phyloP scores from a whole-genome alignment of 2,888 invertebrate genomes.

The Tenthredo livida region DNA sequence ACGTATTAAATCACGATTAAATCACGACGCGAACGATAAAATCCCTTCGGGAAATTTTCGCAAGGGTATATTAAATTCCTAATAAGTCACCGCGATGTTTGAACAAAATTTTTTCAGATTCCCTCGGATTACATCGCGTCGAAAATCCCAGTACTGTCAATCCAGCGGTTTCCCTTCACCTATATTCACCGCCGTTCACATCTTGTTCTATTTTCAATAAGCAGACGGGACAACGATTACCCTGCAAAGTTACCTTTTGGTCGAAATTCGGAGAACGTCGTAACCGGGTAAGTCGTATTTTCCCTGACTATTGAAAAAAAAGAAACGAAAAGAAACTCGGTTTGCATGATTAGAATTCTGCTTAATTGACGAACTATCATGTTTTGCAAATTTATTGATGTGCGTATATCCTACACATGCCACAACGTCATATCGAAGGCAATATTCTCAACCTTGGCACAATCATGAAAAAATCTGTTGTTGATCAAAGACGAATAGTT shows the following conservation, averaged over 20 bases:
- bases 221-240: conserved; percentile 88
- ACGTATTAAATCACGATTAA: conserved; percentile 55
- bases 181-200: conserved; percentile 96
- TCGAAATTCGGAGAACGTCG: conserved; percentile 92
- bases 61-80: neutral
- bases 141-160: conserved; percentile 96
- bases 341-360: neutral
- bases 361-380: neutral
- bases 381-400: neutral
- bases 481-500: neutral
- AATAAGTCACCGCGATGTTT: neutral
- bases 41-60: neutral
- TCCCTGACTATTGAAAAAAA: neutral
- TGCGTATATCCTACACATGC: conserved; percentile 10
- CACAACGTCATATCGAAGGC: neutral
- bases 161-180: conserved; percentile 93
- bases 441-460: conserved; percentile 2
- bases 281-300: conserved; percentile 80
- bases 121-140: conserved; percentile 95
- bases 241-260: conserved; percentile 92
- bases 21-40: neutral
- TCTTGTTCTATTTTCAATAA: conserved; percentile 95
- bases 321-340: neutral
- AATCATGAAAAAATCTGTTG: conserved; percentile 20
- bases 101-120: conserved; percentile 83